Evolutionary conservation across 2,888 invertebrate genomes (phyloP).

Genomic region (Calameuta idolon): DNA sequence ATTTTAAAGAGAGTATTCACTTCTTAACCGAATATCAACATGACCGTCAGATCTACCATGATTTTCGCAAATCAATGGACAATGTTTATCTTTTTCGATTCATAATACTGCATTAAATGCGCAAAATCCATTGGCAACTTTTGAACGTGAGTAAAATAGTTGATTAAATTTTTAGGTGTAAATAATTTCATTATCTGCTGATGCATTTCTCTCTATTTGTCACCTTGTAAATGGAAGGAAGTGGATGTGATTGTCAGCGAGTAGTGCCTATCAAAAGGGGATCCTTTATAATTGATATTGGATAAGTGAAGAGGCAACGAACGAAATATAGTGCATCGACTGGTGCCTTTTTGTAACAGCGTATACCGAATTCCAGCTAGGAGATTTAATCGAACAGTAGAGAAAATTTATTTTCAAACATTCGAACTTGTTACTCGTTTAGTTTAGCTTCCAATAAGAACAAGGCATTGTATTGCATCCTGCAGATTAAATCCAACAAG

Average conservation of each 20-base stretch:
- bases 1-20: constrained; percentile 30
- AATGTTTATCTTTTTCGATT: background rate
- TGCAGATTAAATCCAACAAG: background rate
- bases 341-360: background rate
- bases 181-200: background rate
- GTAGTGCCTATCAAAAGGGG: background rate
- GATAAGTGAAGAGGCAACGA: background rate
- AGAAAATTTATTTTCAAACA: background rate
- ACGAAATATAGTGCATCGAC: background rate
- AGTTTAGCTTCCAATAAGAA: background rate
- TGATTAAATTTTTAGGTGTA: background rate
- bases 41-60: constrained; percentile 33
- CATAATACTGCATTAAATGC: too few species aligned
- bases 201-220: background rate
- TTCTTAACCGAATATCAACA: constrained; percentile 28
- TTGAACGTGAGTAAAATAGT: background rate
- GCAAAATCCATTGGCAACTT: background rate
- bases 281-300: background rate
- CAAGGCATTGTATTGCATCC: background rate
- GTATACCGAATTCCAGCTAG: background rate
- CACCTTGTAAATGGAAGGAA: background rate
- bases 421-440: background rate
- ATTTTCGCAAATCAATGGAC: constrained; percentile 17
- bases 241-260: background rate
- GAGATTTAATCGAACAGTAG: background rate